Conservation (phyloP, 30 jellyfish, hydroid and myxozoan species). For the Pelagia noctiluca region DNA sequence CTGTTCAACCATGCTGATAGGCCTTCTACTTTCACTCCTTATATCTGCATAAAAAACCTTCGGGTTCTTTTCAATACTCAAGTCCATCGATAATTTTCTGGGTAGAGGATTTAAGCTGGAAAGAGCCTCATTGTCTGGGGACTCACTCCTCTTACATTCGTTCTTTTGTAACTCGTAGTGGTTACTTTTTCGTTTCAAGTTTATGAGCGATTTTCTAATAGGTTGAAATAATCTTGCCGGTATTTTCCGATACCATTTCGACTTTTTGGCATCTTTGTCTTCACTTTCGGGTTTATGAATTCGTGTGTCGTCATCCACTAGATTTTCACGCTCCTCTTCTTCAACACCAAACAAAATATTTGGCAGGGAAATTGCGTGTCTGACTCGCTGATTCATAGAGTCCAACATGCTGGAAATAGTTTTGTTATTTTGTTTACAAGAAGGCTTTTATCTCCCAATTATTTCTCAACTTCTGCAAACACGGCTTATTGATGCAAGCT, state of each 20-base stretch:
- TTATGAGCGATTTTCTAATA: constrained; percentile 40
- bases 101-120: neutral
- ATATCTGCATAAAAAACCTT: neutral
- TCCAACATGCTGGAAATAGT: no score
- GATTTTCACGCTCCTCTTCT: constrained; percentile 49
- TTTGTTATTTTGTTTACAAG: no score
- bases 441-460: no score
- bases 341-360: constrained; percentile 56
- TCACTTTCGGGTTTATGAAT: neutral
- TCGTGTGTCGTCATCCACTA: constrained; percentile 17
- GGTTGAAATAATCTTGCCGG: constrained; percentile 51
- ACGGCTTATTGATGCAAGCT: no score
- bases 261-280: constrained; percentile 35
- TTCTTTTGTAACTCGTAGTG: constrained; percentile 33
- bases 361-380: constrained; percentile 66
- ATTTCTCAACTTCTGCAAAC: no score
- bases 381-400: neutral
- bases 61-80: constrained; percentile 1
- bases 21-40: neutral
- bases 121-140: neutral
- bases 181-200: constrained; percentile 54
- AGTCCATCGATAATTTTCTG: neutral
- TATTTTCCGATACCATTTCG: constrained; percentile 51
- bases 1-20: constrained; percentile 15
- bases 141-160: neutral